These are phyloP conservation scores for Lethenteron reissneri DNA, from an alignment of 2,113 vertebrate genomes.

Conservation along the genomic window DNA sequence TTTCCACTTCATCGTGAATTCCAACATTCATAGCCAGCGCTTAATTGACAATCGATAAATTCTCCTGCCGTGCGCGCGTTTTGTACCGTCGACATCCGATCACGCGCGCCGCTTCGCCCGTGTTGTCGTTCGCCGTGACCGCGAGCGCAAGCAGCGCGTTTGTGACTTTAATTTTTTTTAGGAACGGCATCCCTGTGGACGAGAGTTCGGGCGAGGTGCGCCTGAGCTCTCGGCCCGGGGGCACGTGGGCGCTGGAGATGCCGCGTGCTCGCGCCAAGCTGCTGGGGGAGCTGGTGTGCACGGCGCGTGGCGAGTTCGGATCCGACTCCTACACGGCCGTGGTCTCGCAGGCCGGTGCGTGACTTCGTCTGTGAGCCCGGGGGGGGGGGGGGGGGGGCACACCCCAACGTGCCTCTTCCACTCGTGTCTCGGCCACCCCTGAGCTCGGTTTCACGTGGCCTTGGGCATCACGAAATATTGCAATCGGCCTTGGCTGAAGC, in stretches of 20 bases:
- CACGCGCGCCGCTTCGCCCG: too few species aligned
- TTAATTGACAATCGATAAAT: not conserved
- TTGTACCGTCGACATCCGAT: too few species aligned
- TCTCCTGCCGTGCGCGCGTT: too few species aligned
- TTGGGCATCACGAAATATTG: not conserved
- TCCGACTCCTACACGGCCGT: conserved; percentile 38
- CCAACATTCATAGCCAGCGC: not conserved
- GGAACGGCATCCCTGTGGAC: conserved; percentile 32
- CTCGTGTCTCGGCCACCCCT: rapidly evolving
- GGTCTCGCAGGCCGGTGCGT: conserved; percentile 51
- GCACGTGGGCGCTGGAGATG: conserved; percentile 58
- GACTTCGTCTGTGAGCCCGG: not conserved
- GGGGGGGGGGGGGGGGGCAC: not conserved
- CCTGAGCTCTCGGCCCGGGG: conserved; percentile 57
- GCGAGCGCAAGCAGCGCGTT: not conserved
- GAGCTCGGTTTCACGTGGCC: not conserved
- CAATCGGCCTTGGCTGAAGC: not conserved
- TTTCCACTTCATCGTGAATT: not conserved
- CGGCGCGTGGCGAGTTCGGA: conserved; percentile 53
- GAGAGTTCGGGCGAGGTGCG: conserved; percentile 35
- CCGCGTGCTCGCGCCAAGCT: conserved; percentile 34
- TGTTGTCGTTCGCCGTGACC: too few species aligned
- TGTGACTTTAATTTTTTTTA: conserved; percentile 14
- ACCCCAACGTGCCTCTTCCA: not conserved
- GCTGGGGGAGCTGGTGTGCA: conserved; percentile 37